A percentile compares a stretch with the other conserved stretches of the same genome.
Evolutionary conservation across 2,797 vertebrate genomes (phyloP).

Genomic region (Steatocranus sp.): DNA sequence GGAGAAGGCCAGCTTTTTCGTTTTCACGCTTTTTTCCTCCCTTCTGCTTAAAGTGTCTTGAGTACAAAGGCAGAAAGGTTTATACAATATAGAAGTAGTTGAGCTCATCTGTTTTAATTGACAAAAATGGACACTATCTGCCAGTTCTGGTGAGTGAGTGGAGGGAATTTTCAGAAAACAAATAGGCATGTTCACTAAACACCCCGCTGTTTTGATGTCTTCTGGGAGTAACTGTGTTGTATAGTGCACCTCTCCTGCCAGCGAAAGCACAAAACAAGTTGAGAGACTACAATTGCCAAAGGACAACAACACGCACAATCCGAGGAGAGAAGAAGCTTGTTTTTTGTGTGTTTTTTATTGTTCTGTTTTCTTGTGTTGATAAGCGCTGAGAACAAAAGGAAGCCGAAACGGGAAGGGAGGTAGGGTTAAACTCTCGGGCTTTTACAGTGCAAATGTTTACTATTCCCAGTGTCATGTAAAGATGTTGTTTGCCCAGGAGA

Average conservation of each 20-base stretch:
- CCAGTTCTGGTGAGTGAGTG: not conserved
- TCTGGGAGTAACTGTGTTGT: conserved; percentile 59
- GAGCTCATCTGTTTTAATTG: conserved; percentile 57
- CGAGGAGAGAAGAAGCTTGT: conserved; percentile 34
- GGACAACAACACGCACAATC: conserved; percentile 57
- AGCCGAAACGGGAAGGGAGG: conserved; percentile 36
- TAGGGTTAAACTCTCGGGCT: conserved; percentile 61
- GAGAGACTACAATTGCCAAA: conserved; percentile 74
- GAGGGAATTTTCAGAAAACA: conserved; percentile 41
- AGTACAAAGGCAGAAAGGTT: conserved; percentile 19
- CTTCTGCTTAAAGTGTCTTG: conserved; percentile 5
- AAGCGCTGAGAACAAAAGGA: conserved; percentile 59
- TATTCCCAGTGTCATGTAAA: conserved; percentile 68
- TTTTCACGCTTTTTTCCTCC: conserved; percentile 8
- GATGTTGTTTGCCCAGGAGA: conserved; percentile 70
- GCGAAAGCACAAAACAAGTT: conserved; percentile 63
- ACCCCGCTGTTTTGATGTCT: conserved; percentile 53
- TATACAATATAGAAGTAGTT: not conserved
- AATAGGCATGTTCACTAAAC: conserved; percentile 53
- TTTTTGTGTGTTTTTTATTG: conserved; percentile 53
- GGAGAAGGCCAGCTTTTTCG: conserved; percentile 22
- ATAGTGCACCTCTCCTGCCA: conserved; percentile 56
- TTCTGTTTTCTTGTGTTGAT: conserved; percentile 58
- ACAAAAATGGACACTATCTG: conserved; percentile 37
- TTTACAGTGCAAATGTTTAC: conserved; percentile 75